Base-by-base conservation (phyloP, 1,140 invertebrate species). In the Rhyacophila brunnea region DNA sequence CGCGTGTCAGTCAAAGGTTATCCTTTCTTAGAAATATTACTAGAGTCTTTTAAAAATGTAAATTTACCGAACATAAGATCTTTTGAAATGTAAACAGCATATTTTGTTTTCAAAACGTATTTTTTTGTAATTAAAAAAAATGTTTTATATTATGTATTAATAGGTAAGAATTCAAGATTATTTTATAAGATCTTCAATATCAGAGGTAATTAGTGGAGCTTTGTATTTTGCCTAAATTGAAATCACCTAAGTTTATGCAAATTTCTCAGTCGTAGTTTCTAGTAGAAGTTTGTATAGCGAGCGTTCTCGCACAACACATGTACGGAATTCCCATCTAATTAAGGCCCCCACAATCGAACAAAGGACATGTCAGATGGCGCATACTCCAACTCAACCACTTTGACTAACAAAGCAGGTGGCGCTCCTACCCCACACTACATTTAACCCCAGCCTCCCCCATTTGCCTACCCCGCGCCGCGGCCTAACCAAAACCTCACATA, bases 301-400 rank as follows among this genome's bases (percentile, higher is more conserved):
- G 11, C 4, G 38, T 15, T 15, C 38, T 15, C 38, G 15, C 11
- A 15, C 4, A 28, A 40, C 38, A 40, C 38, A 40, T 40, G 38
- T 28, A 43, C 51, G 47, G 51, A 64, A 64, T 58, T 64, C 61
- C 35, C 52, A 54, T 64, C 56, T 64, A 64, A 64, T 64, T 64
- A 64, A 56, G 49, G 43, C 49, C 48, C 44, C 43, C 20, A 43
- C 61, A 64, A 64, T 64, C 61, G 61, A 64, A 64, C 61, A 64
- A 64, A 64, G 61, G 61, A 64, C 61, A 64, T 59, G 61, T 59
- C 61, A 59, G 55, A 54, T 54, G 60, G 60, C 60, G 60, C 50
- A 38, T 17, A 7, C 48, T 32, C 36, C 48, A 28, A 9, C 23
- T 3, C 35, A 52, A 53, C 57, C 54, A 43, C 51, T 57, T 47